These are phyloP conservation scores for Leptodactylus fallax DNA, from an alignment of 2,797 vertebrate species.

Conservation along the genomic window DNA sequence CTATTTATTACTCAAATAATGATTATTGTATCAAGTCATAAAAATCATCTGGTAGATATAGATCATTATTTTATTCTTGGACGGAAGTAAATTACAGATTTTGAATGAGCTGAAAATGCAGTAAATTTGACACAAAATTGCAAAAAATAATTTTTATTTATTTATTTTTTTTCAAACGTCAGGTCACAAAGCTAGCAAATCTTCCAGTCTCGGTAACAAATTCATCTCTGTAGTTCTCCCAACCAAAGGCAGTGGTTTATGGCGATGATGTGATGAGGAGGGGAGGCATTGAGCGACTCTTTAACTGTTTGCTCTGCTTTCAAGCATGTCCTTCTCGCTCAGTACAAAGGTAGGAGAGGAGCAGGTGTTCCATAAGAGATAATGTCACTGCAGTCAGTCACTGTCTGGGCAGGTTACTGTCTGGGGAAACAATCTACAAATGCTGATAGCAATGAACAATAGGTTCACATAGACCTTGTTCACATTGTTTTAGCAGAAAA, in stretches of 20 bases:
- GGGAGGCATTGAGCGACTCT: neutral
- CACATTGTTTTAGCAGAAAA: neutral
- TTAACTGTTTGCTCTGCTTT: neutral
- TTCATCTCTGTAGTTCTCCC: neutral
- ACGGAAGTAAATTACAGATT: no score
- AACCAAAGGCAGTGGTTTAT: neutral
- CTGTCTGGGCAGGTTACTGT: neutral
- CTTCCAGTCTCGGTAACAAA: no score
- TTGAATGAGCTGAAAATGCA: no score
- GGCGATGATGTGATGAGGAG: neutral
- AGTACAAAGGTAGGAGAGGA: neutral
- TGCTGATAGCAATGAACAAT: neutral
- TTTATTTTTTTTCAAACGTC: no score
- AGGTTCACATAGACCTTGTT: neutral
- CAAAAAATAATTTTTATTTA: no score
- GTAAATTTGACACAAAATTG: no score
- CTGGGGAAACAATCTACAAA: neutral
- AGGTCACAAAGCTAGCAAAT: no score
- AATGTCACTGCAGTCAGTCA: neutral
- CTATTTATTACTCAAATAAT: no score
- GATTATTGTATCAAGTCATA: no score
- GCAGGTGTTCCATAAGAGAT: slow-evolving; percentile 13
- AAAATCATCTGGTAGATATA: no score
- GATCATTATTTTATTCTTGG: no score
- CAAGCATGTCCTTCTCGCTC: neutral